Evolutionary conservation across 1,140 invertebrate species (phyloP).

Genomic region (Ips typographus): DNA sequence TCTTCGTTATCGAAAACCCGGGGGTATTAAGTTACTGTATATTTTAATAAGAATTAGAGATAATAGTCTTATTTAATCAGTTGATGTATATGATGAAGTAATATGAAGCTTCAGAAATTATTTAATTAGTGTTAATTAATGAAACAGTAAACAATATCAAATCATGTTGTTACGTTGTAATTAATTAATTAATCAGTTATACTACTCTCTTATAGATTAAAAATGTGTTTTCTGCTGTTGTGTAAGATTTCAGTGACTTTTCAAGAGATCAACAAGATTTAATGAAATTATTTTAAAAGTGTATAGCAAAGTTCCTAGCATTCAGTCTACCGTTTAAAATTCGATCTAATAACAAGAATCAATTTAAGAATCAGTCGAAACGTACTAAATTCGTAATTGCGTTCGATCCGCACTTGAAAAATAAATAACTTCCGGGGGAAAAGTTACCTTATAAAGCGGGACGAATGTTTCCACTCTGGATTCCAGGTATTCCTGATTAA

Average conservation of each 20-base stretch:
- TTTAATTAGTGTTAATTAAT: no score
- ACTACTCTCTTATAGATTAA: no score
- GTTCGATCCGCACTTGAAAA: neutral
- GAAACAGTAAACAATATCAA: no score
- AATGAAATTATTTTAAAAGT: no score
- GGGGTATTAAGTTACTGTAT: neutral
- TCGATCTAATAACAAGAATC: neutral
- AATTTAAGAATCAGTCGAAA: neutral
- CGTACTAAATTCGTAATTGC: neutral
- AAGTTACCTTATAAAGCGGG: neutral
- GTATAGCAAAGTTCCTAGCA: no score
- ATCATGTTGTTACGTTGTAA: no score
- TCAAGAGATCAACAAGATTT: no score
- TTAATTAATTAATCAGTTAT: no score
- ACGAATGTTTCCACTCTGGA: neutral
- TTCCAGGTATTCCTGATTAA: slow-evolving; percentile 2
- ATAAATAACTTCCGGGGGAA: neutral
- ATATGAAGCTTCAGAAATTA: no score
- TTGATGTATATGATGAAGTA: neutral
- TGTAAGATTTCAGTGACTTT: no score
- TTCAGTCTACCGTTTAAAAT: neutral
- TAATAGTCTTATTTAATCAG: neutral
- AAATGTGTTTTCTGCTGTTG: no score
- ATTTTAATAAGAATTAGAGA: neutral
- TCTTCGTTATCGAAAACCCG: neutral